Percentiles rank a stretch among this genome's conserved stretches.
Evolutionary conservation across 2,797 vertebrate genomes (phyloP).

Genomic region (Thripadectes ignobilis): DNA sequence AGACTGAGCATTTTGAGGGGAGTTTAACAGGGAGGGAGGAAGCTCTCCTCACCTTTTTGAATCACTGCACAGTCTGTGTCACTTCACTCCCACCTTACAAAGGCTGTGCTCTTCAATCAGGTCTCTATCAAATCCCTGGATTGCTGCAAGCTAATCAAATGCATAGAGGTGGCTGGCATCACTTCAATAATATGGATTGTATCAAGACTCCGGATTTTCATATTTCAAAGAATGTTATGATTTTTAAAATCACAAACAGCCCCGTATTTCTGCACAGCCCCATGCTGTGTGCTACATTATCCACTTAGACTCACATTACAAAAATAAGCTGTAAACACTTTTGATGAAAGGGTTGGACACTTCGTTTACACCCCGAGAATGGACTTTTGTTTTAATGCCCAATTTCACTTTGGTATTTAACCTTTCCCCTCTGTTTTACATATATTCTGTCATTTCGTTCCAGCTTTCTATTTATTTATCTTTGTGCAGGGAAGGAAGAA

Average conservation of each 20-base stretch:
- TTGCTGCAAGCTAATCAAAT: background rate
- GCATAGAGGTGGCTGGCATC: background rate
- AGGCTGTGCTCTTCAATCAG: background rate
- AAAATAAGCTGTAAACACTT: conserved; percentile 72
- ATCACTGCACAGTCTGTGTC: background rate
- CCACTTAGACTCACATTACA: conserved; percentile 70
- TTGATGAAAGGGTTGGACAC: conserved; percentile 64
- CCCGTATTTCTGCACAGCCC: conserved; percentile 18
- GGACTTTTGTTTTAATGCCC: conserved; percentile 65
- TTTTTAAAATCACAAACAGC: conserved; percentile 67
- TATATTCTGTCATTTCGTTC: conserved; percentile 59
- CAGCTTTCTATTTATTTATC: conserved; percentile 50
- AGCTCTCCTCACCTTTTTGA: background rate
- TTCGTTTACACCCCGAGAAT: conserved; percentile 54
- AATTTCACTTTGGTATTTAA: conserved; percentile 54
- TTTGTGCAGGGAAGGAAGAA: background rate
- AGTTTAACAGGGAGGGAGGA: background rate
- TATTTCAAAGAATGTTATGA: conserved; percentile 66
- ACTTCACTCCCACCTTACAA: rapidly evolving
- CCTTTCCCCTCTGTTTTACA: conserved; percentile 59
- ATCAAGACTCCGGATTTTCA: conserved; percentile 40
- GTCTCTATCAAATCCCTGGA: background rate
- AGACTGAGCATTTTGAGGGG: background rate
- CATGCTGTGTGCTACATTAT: conserved; percentile 27
- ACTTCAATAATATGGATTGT: background rate